Evolutionary conservation across 2,797 vertebrate genomes (phyloP), one percentile per base, ranked within the genome.

Genomic region (Pipistrellus pygmaeus): DNA sequence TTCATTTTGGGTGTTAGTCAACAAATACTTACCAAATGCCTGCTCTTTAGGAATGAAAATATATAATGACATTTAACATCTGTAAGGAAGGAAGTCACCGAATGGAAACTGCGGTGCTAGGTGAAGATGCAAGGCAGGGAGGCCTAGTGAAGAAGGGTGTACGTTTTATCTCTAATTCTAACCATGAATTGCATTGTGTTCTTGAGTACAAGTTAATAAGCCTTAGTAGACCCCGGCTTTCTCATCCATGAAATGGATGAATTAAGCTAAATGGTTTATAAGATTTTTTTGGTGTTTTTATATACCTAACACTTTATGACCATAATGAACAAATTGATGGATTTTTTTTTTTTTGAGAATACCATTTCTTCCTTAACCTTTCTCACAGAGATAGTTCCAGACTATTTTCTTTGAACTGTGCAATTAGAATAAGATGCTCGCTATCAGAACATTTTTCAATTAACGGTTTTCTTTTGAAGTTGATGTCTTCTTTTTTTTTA

Each of bases 401-500:
- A 69, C 68, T 69, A 9, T 25, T 57, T 94, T 96, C 44, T 71
- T 73, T 55, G 48, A 91, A 57, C 89, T 71, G 30, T 32, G 35
- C 44, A 6, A 6, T 57, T 82, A 53, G 62, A 81, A n/a, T 87
- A 81, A 71, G 30, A 27, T 75, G 17, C 18, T 62, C 41, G 51
- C 51, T 75, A 4, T 60, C 14, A 75, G 44, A 41, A 30, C 8
- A 35, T 62, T 85, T 91, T 60, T 77, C 71, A 80, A 0, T 73
- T 23, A 84, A 30, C 38, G 6, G 5, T 91, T 90, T 75, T 90
- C 35, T 93, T 93, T 94, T 57, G 27, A 90, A 51, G 57, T 44
- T 44, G 30, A 4, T 72, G 2, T 80, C 57, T 95, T 55, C 8
- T 62, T 75, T 11, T 57, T 21, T 60, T 23, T 44, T 35, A 32